Base-by-base conservation (phyloP, 2,113 vertebrate species). In the Lampris megalopsis region DNA sequence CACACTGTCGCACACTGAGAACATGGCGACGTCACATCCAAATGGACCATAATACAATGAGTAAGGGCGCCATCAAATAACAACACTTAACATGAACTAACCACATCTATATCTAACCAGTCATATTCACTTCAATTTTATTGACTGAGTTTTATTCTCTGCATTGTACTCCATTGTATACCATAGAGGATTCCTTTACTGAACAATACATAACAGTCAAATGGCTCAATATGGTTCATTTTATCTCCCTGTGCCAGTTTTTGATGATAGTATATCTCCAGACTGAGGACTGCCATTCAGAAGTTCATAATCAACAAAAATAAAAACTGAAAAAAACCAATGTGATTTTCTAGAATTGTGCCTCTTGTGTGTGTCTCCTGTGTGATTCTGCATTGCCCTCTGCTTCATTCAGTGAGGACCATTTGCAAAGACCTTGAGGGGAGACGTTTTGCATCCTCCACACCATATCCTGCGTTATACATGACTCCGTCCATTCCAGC, bases 361-460 rank as follows among this genome's bases (percentile, higher is more conserved):
- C 43, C 24, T 24, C 24, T 24, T 24, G 24, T 24, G 24, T 24
- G 24, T 24, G 24, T 24, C 24, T 24, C 24, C 24, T 24, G 24
- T 24, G 24, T 24, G 24, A 45, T 45, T 45, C 7, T 45, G 43
- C 43, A 45, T 45, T 45, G 43, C 43, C 43, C 7, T 7, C 43
- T 45, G 7, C 52, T 49, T 47, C 40, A 13, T 56, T 58, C 60
- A 60, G 47, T 68, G 48, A 47, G 60, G 70, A 81, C 54, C 71
- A 73, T 79, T 81, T 48, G 8, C 36, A 42, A 79, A 86, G 74
- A 54, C 63, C 70, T 86, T 83, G 72, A 77, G 37, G 7, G 43
- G 73, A 67, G 67, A 73, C 47, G 71, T 5, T 68, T 47, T 54
- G 59, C 37, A 38, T 42, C 59, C 59, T 13, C 10, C 9, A 11